Evolutionary conservation across 2,888 invertebrate genomes (phyloP).

Genomic region (Pseudococcus viburni): DNA sequence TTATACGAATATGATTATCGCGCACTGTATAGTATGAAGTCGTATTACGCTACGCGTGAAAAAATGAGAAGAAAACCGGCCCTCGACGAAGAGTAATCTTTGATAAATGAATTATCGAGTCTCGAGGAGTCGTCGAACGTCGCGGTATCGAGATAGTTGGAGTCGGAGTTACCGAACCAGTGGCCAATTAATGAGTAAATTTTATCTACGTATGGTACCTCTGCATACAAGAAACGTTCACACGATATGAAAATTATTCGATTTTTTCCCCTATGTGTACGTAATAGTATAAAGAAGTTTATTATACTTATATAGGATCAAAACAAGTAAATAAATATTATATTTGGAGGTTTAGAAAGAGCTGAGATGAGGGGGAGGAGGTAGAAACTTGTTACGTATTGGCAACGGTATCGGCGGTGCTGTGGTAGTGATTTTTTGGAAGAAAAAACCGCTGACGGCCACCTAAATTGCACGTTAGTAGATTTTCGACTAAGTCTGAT

Average conservation of each 20-base stretch:
- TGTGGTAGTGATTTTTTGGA: not conserved
- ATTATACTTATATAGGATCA: not conserved
- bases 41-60: not conserved
- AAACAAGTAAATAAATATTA: slow-evolving; percentile 9
- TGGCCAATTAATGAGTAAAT: not conserved
- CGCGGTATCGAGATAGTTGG: not conserved
- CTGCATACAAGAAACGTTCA: not conserved
- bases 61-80: not conserved
- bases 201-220: not conserved
- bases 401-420: not conserved
- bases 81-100: not conserved
- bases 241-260: not conserved
- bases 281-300: not conserved
- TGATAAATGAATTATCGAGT: slow-evolving; percentile 5
- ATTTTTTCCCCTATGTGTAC: not conserved
- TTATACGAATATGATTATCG: not conserved
- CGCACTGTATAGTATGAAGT: not conserved
- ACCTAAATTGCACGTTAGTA: not conserved
- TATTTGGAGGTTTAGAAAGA: not conserved
- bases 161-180: not conserved
- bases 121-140: not conserved
- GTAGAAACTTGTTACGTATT: not conserved
- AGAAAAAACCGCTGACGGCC: not conserved
- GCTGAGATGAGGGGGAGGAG: not conserved
- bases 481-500: not conserved